Percentiles rank a stretch among this genome's conserved stretches.
Evolutionary conservation across 2,113 vertebrate species (phyloP).

Genomic region (Nerophis ophidion): DNA sequence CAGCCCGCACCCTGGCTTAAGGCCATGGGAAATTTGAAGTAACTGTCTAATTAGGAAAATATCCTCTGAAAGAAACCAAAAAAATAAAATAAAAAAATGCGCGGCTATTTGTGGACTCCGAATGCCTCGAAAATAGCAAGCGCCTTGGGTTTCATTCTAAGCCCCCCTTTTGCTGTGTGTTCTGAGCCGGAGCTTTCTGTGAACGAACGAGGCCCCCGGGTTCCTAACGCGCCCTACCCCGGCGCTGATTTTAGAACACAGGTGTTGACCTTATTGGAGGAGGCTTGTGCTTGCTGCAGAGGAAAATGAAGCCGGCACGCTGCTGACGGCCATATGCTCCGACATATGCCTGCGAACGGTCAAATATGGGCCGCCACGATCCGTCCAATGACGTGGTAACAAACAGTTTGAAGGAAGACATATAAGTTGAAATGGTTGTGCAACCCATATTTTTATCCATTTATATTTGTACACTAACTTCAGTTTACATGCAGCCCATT

Average conservation of each 20-base stretch:
- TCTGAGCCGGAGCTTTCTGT: conserved; percentile 74
- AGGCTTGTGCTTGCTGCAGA: conserved; percentile 68
- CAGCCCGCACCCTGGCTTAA: conserved; percentile 35
- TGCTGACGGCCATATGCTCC: conserved; percentile 24
- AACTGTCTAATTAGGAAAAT: conserved; percentile 65
- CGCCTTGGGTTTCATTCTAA: conserved; percentile 73
- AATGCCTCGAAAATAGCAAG: conserved; percentile 71
- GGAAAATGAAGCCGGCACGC: conserved; percentile 65
- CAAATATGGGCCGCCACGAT: conserved; percentile 20
- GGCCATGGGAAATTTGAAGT: conserved; percentile 66
- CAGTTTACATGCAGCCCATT: too few species aligned
- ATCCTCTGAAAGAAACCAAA: conserved; percentile 44
- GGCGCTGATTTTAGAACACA: conserved; percentile 76
- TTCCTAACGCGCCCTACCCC: conserved; percentile 70
- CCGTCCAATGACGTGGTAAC: background rate
- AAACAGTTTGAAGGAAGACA: background rate
- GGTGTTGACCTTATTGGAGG: conserved; percentile 76
- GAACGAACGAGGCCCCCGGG: conserved; percentile 73
- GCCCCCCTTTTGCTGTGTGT: conserved; percentile 29
- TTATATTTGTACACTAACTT: too few species aligned
- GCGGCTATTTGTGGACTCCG: conserved; percentile 69
- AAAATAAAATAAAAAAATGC: conserved; percentile 47
- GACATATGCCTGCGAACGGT: conserved; percentile 26
- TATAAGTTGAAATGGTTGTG: background rate
- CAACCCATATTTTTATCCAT: too few species aligned